Base-by-base conservation (phyloP, 2,888 invertebrate species). In the Seladonia tumulorum region DNA sequence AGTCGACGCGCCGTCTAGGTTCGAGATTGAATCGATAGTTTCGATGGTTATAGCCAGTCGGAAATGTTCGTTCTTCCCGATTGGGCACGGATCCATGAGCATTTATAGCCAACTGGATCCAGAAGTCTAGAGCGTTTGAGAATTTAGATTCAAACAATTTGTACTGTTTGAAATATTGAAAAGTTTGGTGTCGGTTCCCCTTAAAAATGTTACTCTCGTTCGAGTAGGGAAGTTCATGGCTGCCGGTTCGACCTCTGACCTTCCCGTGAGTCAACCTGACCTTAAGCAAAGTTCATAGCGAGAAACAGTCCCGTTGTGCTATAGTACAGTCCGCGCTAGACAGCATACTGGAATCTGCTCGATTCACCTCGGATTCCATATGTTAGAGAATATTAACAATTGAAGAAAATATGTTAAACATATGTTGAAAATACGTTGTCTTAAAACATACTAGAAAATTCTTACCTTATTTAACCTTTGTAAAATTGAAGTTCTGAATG, bases 281-380 rank as follows among this genome's bases (percentile, higher is more conserved):
- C 72, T 72, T 72, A 72, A 47, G 72, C 18, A 72, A 29, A 72
- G 72, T 74, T 53, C 73, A 49, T 10, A 53, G 47, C 25, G 39
- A 72, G 22, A 25, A 74, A 35, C 73, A 49, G 29, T 18, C 53
- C 73, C 53, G 29, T 53, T 53, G 22, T 12, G 49, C 12, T 53
- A 53, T 49, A 35, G 53, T 12, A 16, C 49, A 22, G 18, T n/a
- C 22, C 12, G n/a, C 22, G n/a, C 16, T 53, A 53, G 47, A 53
- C 73, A 57, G 47, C n/a, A 35, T 5, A 39, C 18, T 10, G 49
- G 22, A 25, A 35, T 53, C 53, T 29, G 35, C n/a, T 42, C n/a
- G 68, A 22, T 22, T 35, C 35, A 68, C 10, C 22, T 18, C 22
- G 12, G 10, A 22, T 22, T 39, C 35, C 22, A 63, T 25, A 14